phyloP scores from a whole-genome alignment of 1,140 invertebrate species.

The Hestina assimilis region DNA sequence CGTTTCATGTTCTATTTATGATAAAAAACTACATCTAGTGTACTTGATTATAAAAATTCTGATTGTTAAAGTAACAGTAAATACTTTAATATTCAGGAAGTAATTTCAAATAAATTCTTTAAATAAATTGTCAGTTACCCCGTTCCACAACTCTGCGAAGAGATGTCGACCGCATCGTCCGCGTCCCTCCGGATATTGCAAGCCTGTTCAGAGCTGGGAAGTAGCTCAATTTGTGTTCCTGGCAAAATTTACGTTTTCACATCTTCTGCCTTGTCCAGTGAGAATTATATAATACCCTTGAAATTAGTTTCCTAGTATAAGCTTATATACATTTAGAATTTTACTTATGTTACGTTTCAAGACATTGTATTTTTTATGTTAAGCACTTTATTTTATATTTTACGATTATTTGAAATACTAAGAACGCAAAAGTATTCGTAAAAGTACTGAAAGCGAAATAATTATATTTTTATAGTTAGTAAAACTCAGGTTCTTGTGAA shows the following conservation, averaged over 20 bases:
- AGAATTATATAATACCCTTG: background rate
- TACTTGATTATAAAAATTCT: background rate
- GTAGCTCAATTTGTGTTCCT: conserved; percentile 20
- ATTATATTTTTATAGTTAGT: too few relatives aligned
- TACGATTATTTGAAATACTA: too few relatives aligned
- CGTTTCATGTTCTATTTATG: too few relatives aligned
- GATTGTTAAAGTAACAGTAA: background rate
- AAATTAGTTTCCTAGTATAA: background rate
- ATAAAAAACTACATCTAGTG: too few relatives aligned
- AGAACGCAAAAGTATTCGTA: too few relatives aligned
- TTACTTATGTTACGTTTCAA: background rate
- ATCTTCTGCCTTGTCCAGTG: background rate
- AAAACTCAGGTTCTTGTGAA: too few relatives aligned
- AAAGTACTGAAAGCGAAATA: too few relatives aligned
- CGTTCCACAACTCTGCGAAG: background rate
- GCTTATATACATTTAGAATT: background rate
- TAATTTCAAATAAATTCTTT: background rate
- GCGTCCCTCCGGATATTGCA: conserved; percentile 21
- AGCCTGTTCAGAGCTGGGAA: conserved; percentile 8
- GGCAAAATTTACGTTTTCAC: conserved; percentile 13
- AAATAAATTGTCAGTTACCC: conserved; percentile 1
- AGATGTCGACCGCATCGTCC: conserved; percentile 13
- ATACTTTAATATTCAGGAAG: background rate
- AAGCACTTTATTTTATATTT: too few relatives aligned
- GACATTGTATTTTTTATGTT: too few relatives aligned